Base-by-base conservation (phyloP, 1,140 invertebrate genomes). In the Acromyrmex heyeri region DNA sequence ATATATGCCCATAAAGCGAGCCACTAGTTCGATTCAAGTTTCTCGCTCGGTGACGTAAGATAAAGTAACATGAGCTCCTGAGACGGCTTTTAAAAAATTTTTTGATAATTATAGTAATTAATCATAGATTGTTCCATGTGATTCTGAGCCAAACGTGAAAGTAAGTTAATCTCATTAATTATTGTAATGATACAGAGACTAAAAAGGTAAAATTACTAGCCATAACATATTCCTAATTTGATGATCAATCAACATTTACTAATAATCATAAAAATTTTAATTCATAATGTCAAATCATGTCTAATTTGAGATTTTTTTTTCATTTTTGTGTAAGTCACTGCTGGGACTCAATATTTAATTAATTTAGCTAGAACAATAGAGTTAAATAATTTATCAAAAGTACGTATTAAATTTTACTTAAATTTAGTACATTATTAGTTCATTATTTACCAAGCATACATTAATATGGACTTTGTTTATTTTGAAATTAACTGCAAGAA, bases 21-120 rank as follows among this genome's bases (percentile, higher is more conserved):
- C 53, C 53, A 59, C 44, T 73, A 61, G 77, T 38, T 70, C 48
- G 14, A 83, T 62, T 85, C 73, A 59, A 78, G 73, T 14, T 48
- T 65, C n/a, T 65, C 14, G 59, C 24, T 16, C 27, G 8, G 24
- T 73, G 69, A 50, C 24, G 67, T 72, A 72, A 83, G 44, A 61
- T 72, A 14, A 44, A 34, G 55, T 48, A 30, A 72, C 55, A 3
- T n/a, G 67, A 50, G 55, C 38, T 61, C 14, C 34, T 24, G 1
- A 21, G 48, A 12, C 24, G 53, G 34, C 34, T 57, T 44, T 72
- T 21, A 27, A 82, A 55, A 59, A n/a, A 14, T 57, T 44, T 24
- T 61, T 83, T 30, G 12, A 44, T 14, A 18, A 50, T 75, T 75
- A 14, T 21, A 59, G 48, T 34, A 61, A 83, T 75, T 73, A 48